Base-by-base conservation (phyloP, 2,113 vertebrate species). In the Fukomys damarensis region DNA sequence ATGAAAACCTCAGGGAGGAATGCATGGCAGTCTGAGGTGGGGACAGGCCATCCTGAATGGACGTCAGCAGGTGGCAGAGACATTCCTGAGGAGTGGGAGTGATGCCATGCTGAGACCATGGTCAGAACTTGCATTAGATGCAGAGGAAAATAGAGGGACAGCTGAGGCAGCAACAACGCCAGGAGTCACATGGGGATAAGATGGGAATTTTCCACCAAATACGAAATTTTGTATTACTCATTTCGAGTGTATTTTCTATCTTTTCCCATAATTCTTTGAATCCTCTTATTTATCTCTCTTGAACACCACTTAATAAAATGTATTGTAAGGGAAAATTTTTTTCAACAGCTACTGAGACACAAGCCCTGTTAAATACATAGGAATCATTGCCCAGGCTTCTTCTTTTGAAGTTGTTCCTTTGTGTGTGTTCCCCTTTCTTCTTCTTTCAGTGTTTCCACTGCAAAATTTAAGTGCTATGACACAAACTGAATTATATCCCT, bases 371-470 rank as follows among this genome's bases (percentile, higher is more conserved):
- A 95, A 93, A 65, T 89, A 76, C 38, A 46, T 35, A 77, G 81
- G 80, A 95, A 84, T 58, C 58, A 7, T 35, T 32, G n/a, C 11
- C 89, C 19, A 54, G 35, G 19, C 26, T 80, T 58, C 13, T 81
- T 95, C 68, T 76, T 96, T 96, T 84, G 35, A 96, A 93, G 35
- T 70, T 58, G 11, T 81, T 70, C 13, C 19, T 91, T 74, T 87
- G 65, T 84, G 9, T 80, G 7, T 59, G 61, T 93, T 86, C 11
- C 0, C n/a, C 24, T 89, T 81, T 89, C 16, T 77, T 92, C 9
- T 89, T 81, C 16, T 76, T 87, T 68, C 22, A 86, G 22, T 1
- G 22, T 68, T 90, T 26, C 13, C 26, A 43, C 1, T 92, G 56
- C 49, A 96, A 95, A 92, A 63, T 81, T 24, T 70, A 81, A 87